phyloP scores from a whole-genome alignment of 2,888 invertebrate genomes.

The Polylopha cassiicola region DNA sequence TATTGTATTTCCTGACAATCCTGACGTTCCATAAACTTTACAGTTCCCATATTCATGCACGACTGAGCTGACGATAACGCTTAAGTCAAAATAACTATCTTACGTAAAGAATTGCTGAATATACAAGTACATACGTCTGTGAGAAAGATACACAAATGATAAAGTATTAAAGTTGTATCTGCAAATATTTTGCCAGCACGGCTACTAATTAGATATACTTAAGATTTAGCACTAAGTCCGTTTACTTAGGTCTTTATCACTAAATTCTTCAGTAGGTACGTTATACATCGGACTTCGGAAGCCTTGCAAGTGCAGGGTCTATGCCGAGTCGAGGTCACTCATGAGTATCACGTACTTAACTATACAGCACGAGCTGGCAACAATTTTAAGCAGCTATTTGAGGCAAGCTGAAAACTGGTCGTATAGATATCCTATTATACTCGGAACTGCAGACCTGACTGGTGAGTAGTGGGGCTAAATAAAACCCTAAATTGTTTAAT shows the following conservation, averaged over 20 bases:
- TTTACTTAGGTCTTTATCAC: slow-evolving; percentile 34
- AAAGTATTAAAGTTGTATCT: neutral
- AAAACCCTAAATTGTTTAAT: no score
- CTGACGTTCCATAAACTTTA: no score
- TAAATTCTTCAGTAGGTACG: slow-evolving; percentile 27
- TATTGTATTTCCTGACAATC: no score
- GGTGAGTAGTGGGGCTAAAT: no score
- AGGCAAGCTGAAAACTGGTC: no score
- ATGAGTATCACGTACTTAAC: slow-evolving; percentile 4
- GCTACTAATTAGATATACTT: slow-evolving; percentile 15
- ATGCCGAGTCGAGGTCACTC: slow-evolving; percentile 35
- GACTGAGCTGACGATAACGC: no score
- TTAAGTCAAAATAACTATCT: no score
- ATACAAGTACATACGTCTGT: neutral
- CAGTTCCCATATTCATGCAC: no score
- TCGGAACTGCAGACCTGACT: no score
- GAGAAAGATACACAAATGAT: neutral
- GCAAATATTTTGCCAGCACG: slow-evolving; percentile 4
- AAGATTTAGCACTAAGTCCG: slow-evolving; percentile 28
- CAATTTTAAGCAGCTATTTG: no score
- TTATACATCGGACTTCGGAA: slow-evolving; percentile 43
- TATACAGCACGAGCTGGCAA: no score
- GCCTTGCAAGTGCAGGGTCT: slow-evolving; percentile 42
- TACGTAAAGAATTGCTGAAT: neutral
- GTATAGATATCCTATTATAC: no score